These are phyloP conservation scores for Apamea monoglypha DNA, from an alignment of 2,888 invertebrate species.

Conservation along the genomic window DNA sequence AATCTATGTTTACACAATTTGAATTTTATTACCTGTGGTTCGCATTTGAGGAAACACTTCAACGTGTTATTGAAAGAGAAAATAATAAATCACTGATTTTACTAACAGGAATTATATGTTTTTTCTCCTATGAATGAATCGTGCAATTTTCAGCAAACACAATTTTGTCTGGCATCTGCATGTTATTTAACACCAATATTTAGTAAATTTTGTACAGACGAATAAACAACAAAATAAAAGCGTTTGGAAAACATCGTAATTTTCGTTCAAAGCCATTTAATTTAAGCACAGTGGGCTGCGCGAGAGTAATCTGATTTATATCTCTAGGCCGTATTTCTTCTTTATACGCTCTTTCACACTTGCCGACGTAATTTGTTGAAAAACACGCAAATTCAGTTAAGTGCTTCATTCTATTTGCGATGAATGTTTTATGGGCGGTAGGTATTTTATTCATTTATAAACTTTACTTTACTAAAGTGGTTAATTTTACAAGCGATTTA, in stretches of 20 bases:
- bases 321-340: slow-evolving; percentile 78
- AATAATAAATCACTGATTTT: slow-evolving; percentile 40
- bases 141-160: slow-evolving; percentile 23
- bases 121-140: slow-evolving; percentile 24
- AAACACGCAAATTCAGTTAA: slow-evolving; percentile 78
- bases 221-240: slow-evolving; percentile 72
- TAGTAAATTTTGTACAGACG: slow-evolving; percentile 51
- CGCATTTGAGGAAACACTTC: slow-evolving; percentile 38
- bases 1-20: slow-evolving; percentile 50
- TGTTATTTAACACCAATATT: slow-evolving; percentile 42
- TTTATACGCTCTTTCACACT: slow-evolving; percentile 76
- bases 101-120: slow-evolving; percentile 12
- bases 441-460: slow-evolving; percentile 53
- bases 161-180: slow-evolving; percentile 29
- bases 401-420: slow-evolving; percentile 72
- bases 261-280: slow-evolving; percentile 82
- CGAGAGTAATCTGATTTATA: slow-evolving; percentile 85
- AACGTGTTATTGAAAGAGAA: slow-evolving; percentile 40
- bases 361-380: slow-evolving; percentile 79
- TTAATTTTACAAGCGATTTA: slow-evolving; percentile 24
- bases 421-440: slow-evolving; percentile 56
- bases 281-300: slow-evolving; percentile 78
- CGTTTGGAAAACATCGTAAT: slow-evolving; percentile 81
- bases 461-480: slow-evolving; percentile 34
- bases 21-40: slow-evolving; percentile 47